Evolutionary conservation across 2,797 vertebrate species (phyloP).

Genomic region (Coracias cyanogaster): DNA sequence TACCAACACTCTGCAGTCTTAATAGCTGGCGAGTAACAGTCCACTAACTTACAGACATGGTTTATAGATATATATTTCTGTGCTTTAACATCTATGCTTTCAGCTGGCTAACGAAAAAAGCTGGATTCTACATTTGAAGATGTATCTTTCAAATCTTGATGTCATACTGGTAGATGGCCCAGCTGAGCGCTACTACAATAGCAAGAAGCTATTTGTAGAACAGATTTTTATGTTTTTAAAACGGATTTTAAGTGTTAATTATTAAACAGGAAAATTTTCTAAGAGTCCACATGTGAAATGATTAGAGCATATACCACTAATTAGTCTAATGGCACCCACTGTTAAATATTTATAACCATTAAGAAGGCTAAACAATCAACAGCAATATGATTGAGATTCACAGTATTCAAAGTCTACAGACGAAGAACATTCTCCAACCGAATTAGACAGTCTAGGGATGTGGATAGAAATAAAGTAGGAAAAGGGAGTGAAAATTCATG

Average conservation of each 20-base stretch:
- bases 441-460: neutral
- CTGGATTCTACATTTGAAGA: neutral
- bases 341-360: slow-evolving; percentile 39
- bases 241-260: neutral
- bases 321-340: neutral
- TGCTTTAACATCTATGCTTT: neutral
- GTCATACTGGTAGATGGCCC: neutral
- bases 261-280: neutral
- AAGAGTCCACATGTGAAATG: neutral
- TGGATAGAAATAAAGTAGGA: neutral
- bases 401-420: neutral
- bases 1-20: neutral
- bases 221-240: neutral
- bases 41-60: neutral
- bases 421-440: neutral
- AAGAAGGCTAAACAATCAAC: neutral
- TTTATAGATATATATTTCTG: neutral
- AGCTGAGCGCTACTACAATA: neutral
- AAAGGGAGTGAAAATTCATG: neutral
- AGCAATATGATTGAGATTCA: neutral
- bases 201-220: neutral
- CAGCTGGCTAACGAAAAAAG: neutral
- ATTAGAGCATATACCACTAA: neutral
- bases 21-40: neutral
- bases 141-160: neutral